These are phyloP conservation scores for Drosophila hawaiiensis DNA, from an alignment of 2,888 invertebrate species.

Conservation along the genomic window DNA sequence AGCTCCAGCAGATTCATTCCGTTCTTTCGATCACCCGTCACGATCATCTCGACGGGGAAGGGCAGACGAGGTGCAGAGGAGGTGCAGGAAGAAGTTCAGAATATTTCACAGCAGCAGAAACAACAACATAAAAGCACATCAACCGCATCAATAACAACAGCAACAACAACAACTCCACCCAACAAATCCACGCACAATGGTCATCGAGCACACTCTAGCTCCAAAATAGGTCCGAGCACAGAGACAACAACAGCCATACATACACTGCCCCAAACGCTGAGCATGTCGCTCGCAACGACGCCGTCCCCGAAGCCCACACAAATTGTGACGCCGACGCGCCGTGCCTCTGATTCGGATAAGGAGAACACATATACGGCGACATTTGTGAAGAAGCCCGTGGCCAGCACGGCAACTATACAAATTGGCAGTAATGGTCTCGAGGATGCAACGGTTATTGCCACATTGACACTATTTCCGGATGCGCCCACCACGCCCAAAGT, in stretches of 20 bases:
- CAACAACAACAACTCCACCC: constrained; percentile 23
- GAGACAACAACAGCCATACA: constrained; percentile 71
- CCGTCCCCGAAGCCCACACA: constrained; percentile 56
- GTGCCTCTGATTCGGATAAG: constrained; percentile 83
- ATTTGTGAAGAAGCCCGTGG: constrained; percentile 74
- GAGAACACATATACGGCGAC: constrained; percentile 83
- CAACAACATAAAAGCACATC: constrained; percentile 20
- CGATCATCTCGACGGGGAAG: constrained; percentile 63
- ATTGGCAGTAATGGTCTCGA: constrained; percentile 68
- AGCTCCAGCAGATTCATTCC: constrained; percentile 82
- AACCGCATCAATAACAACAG: constrained; percentile 16
- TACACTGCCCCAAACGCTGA: constrained; percentile 63
- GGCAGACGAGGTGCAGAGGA: constrained; percentile 74
- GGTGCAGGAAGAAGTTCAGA: constrained; percentile 26
- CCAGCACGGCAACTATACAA: constrained; percentile 73
- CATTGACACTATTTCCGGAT: constrained; percentile 86
- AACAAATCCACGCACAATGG: constrained; percentile 58
- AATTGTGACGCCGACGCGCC: constrained; percentile 74
- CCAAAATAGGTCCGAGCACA: constrained; percentile 55
- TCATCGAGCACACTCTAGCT: constrained; percentile 47
- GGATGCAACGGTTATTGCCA: constrained; percentile 71
- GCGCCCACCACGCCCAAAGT: constrained; percentile 89
- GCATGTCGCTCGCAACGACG: constrained; percentile 44
- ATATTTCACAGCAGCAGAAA: constrained; percentile 31
- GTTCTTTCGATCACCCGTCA: constrained; percentile 66